These are phyloP conservation scores for Scolopax bukidnonensis DNA, from an alignment of 2,797 vertebrate species.

Conservation along the genomic window DNA sequence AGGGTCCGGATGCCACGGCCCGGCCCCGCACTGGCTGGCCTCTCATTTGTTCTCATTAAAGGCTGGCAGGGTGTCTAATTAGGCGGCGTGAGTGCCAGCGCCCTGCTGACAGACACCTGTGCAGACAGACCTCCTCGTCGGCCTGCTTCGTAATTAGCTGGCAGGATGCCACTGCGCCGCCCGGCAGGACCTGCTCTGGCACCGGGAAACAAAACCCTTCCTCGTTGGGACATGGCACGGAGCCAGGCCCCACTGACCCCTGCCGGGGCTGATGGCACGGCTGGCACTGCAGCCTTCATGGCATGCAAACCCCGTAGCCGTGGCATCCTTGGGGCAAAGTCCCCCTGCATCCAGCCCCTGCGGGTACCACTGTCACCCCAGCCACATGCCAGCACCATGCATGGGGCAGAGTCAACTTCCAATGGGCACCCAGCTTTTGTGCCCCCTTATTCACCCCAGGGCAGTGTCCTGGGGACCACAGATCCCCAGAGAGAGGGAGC, in stretches of 20 bases:
- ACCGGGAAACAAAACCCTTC: slow-evolving; percentile 16
- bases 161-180: not conserved
- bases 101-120: slow-evolving; percentile 76
- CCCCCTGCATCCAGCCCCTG: accelerated
- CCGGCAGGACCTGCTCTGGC: slow-evolving; percentile 43
- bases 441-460: accelerated
- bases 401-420: accelerated
- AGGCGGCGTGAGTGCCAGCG: slow-evolving; percentile 59
- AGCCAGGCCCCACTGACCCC: not conserved
- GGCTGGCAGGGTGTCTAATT: slow-evolving; percentile 73
- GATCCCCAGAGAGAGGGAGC: accelerated
- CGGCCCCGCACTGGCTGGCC: slow-evolving; percentile 12
- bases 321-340: accelerated
- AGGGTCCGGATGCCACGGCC: not conserved
- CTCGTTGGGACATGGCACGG: not conserved
- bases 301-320: accelerated
- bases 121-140: slow-evolving; percentile 64
- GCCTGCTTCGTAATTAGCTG: slow-evolving; percentile 54
- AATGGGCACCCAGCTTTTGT: accelerated
- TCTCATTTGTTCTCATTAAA: slow-evolving; percentile 75
- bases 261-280: accelerated
- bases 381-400: accelerated
- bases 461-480: accelerated
- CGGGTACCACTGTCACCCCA: accelerated
- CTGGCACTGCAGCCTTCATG: accelerated